A percentile compares a stretch with the other conserved stretches of the same genome.
Conservation (phyloP, 2,888 invertebrate genomes). For the Himalopsyche tibetana region DNA sequence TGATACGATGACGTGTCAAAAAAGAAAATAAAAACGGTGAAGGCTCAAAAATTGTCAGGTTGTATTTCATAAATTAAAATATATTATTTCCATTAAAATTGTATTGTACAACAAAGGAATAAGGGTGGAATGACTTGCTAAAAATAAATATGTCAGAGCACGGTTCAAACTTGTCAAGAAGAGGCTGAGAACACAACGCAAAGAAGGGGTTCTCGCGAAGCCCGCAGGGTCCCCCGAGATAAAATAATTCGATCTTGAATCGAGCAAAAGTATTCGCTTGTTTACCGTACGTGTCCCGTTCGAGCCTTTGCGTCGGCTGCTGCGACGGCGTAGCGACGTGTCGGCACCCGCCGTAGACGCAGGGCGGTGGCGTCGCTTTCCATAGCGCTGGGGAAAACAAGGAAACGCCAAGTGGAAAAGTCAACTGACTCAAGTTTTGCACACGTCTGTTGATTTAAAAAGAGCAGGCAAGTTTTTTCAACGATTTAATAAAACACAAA, state of each 20-base stretch:
- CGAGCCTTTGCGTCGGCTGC: conserved; percentile 10
- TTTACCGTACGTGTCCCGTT: conserved; percentile 60
- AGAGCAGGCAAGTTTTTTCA: background rate
- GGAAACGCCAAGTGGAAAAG: conserved; percentile 34
- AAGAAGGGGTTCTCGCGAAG: conserved; percentile 31
- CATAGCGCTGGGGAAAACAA: conserved; percentile 9
- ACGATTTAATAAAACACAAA: conserved; percentile 17
- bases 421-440: conserved; percentile 27
- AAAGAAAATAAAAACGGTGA: no score
- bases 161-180: conserved; percentile 1
- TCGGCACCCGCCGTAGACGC: conserved; percentile 6
- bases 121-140: background rate
- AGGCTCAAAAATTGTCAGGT: no score
- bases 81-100: no score
- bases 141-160: background rate
- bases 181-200: background rate
- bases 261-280: conserved; percentile 61
- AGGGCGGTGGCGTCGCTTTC: conserved; percentile 31
- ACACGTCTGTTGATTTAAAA: conserved; percentile 12
- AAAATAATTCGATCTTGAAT: conserved; percentile 61
- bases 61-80: no score
- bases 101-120: no score
- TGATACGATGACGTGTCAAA: no score
- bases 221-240: conserved; percentile 52
- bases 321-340: conserved; percentile 10